These are phyloP conservation scores for Peromyscus nudipes DNA, from an alignment of 2,797 vertebrate genomes.

Conservation along the genomic window DNA sequence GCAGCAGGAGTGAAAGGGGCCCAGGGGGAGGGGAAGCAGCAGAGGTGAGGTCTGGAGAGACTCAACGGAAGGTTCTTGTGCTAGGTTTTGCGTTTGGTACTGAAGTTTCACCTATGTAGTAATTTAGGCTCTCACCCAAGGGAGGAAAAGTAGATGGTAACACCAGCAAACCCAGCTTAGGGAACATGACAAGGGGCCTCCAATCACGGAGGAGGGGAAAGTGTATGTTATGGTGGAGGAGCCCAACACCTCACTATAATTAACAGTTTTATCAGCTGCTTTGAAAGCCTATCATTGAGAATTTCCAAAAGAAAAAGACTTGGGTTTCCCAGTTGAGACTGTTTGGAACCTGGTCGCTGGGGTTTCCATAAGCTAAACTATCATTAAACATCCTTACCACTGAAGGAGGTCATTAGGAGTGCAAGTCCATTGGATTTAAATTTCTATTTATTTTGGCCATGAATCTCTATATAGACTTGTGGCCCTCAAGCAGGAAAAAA, in stretches of 20 bases:
- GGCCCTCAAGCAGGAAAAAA: not conserved
- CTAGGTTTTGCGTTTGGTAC: constrained; percentile 36
- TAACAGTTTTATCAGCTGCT: constrained; percentile 81
- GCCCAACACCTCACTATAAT: constrained; percentile 86
- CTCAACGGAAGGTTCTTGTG: not conserved
- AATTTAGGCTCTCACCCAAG: constrained; percentile 57
- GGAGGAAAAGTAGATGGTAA: not conserved
- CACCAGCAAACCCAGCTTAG: constrained; percentile 51
- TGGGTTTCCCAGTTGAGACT: constrained; percentile 74
- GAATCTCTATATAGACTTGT: constrained; percentile 61
- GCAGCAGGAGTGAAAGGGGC: not conserved
- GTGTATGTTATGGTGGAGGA: constrained; percentile 74
- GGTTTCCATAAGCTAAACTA: constrained; percentile 81
- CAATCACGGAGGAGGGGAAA: constrained; percentile 73
- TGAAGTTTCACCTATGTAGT: constrained; percentile 18
- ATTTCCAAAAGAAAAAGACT: constrained; percentile 79
- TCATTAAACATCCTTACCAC: constrained; percentile 80
- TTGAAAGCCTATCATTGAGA: constrained; percentile 86
- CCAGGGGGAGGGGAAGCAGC: no score
- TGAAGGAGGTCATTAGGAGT: constrained; percentile 80
- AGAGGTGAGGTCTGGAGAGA: not conserved
- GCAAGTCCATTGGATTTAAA: constrained; percentile 63
- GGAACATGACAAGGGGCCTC: constrained; percentile 70
- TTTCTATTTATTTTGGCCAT: constrained; percentile 49
- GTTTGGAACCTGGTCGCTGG: constrained; percentile 80